A percentile compares a stretch with the other conserved stretches of the same genome.
Evolutionary conservation across 2,113 vertebrate genomes (phyloP).

Genomic region (Silurus asotus): DNA sequence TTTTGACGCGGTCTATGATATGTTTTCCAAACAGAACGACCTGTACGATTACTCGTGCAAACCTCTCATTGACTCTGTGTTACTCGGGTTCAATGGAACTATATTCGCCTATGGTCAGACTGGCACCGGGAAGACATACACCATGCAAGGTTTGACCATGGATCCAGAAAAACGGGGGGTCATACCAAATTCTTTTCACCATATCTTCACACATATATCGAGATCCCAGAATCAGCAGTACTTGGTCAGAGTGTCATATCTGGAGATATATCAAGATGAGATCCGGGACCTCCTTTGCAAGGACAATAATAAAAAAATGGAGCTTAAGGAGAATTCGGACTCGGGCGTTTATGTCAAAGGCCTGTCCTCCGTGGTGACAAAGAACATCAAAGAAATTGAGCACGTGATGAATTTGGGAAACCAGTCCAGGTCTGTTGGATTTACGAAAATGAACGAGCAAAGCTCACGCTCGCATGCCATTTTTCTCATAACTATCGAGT

Average conservation of each 20-base stretch:
- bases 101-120: conserved; percentile 94
- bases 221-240: conserved; percentile 95
- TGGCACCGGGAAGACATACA: conserved; percentile 94
- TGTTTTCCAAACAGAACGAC: conserved; percentile 83
- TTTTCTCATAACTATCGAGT: conserved; percentile 91
- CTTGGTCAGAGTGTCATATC: conserved; percentile 93
- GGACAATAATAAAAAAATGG: conserved; percentile 87
- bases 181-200: conserved; percentile 89
- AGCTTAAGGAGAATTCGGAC: conserved; percentile 90
- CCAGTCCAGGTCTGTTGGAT: conserved; percentile 87
- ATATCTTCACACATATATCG: conserved; percentile 95
- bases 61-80: conserved; percentile 88
- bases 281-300: conserved; percentile 91
- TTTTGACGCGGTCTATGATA: conserved; percentile 91
- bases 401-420: conserved; percentile 95
- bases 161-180: conserved; percentile 85
- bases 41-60: conserved; percentile 90
- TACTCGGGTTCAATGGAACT: conserved; percentile 92
- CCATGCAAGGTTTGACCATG: conserved; percentile 86
- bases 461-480: conserved; percentile 96
- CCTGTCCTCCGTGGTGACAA: conserved; percentile 93
- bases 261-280: conserved; percentile 98
- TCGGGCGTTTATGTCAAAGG: conserved; percentile 89
- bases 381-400: conserved; percentile 92
- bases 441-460: conserved; percentile 93